phyloP scores from a whole-genome alignment of 2,888 invertebrate species.

The Nemapogon koenigi region DNA sequence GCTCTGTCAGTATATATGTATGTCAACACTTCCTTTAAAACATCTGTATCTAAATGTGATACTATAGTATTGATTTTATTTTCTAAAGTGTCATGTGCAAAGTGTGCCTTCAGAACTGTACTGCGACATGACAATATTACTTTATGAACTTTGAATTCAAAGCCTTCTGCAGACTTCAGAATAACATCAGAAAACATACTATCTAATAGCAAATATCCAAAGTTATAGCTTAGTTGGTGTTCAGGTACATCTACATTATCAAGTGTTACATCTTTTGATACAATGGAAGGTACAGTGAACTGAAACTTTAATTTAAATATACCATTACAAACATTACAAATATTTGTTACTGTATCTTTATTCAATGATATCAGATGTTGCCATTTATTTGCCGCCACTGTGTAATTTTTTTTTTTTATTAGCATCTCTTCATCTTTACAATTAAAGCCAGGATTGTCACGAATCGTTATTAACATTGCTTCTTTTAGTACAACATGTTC shows the following conservation, averaged over 20 bases:
- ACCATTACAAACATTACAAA: too few species aligned
- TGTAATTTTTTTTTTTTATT: too few species aligned
- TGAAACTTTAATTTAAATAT: constrained; percentile 47
- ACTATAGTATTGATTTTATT: constrained; percentile 43
- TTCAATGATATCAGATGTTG: neutral
- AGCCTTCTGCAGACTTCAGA: constrained; percentile 43
- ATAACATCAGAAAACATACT: constrained; percentile 47
- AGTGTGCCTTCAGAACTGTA: constrained; percentile 48
- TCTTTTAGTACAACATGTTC: too few species aligned
- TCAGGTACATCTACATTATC: too few species aligned
- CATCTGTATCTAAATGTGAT: constrained; percentile 44
- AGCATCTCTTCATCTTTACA: too few species aligned
- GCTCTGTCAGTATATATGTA: constrained; percentile 54
- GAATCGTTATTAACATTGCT: too few species aligned
- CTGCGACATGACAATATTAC: constrained; percentile 49
- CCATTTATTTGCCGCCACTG: neutral
- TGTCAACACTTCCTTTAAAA: constrained; percentile 41
- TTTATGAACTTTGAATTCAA: constrained; percentile 49
- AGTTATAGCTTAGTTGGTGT: constrained; percentile 43
- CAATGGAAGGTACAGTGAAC: constrained; percentile 48
- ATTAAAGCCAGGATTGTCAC: too few species aligned
- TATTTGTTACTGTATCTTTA: too few species aligned
- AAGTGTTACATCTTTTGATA: constrained; percentile 31
- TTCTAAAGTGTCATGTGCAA: constrained; percentile 51
- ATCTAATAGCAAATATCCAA: constrained; percentile 41